Percentiles rank a stretch among this genome's conserved stretches.
phyloP scores from a whole-genome alignment of 2,113 vertebrate species.

The Pterocles burchelli region DNA sequence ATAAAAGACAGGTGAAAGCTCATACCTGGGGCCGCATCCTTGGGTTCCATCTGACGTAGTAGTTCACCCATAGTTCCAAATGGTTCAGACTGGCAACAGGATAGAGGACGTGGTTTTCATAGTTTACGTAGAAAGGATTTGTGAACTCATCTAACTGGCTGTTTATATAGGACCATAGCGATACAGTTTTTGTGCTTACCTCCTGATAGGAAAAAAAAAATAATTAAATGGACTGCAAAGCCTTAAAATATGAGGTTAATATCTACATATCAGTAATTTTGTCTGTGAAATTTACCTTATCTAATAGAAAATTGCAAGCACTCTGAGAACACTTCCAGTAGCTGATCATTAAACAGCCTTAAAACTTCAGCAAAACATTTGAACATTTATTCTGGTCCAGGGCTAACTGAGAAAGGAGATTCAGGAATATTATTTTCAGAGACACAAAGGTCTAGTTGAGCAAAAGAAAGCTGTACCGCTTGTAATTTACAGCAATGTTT shows the following conservation, averaged over 20 bases:
- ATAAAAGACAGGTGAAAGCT: background rate
- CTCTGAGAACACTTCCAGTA: background rate
- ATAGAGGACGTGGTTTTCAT: constrained; percentile 91
- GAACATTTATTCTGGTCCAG: background rate
- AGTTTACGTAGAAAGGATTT: constrained; percentile 94
- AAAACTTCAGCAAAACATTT: background rate
- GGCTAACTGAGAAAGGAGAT: background rate
- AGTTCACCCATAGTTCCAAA: constrained; percentile 92
- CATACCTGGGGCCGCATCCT: constrained; percentile 93
- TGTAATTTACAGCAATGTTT: background rate
- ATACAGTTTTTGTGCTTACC: constrained; percentile 83
- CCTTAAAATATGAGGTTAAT: background rate
- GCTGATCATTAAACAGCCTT: background rate
- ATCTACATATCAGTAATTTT: background rate
- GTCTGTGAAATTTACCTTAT: background rate
- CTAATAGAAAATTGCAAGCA: background rate
- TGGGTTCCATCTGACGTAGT: constrained; percentile 95
- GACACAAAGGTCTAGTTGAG: background rate
- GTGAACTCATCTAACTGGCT: constrained; percentile 93
- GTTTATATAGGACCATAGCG: constrained; percentile 95
- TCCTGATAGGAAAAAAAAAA: constrained; percentile 75
- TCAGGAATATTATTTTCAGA: background rate
- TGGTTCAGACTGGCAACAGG: constrained; percentile 90
- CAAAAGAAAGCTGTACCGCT: background rate
- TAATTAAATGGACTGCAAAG: background rate